These are phyloP conservation scores for Drosophila pectinifera DNA, from an alignment of 1,140 invertebrate genomes.

Conservation along the genomic window DNA sequence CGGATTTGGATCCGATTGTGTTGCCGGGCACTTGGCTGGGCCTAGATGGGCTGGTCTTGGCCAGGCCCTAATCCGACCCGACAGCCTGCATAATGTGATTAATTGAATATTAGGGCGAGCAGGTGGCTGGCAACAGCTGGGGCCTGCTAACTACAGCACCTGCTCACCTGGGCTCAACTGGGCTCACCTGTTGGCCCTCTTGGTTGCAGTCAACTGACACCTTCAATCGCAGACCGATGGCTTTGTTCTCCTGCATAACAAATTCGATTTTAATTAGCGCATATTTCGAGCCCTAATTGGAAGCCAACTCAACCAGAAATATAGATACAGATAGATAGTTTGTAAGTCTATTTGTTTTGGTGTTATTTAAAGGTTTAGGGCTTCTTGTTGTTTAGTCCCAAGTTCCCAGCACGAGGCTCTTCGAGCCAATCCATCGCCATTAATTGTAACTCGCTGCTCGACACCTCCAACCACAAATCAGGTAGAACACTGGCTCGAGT, in stretches of 20 bases:
- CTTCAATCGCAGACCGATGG: conserved; percentile 11
- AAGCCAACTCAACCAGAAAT: not conserved
- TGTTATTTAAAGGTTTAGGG: not conserved
- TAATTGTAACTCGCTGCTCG: not conserved
- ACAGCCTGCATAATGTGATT: conserved; percentile 65
- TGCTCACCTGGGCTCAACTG: not conserved
- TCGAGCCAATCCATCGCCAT: not conserved
- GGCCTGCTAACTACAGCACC: not conserved
- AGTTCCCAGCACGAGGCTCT: not conserved
- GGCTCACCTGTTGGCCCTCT: not conserved
- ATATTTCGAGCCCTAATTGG: conserved; percentile 28
- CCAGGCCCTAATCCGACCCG: conserved; percentile 26
- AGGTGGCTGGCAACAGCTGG: conserved; percentile 17
- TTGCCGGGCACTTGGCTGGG: not conserved
- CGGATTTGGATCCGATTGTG: conserved; percentile 7
- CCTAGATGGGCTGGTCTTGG: not conserved
- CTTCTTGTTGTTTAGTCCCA: not conserved
- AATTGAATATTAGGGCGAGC: conserved; percentile 37
- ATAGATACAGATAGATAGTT: not conserved
- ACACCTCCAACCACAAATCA: conserved; percentile 26
- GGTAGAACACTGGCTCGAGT: conserved; percentile 13
- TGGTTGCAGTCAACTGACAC: conserved; percentile 13
- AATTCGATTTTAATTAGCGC: conserved; percentile 54
- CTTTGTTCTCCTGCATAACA: conserved; percentile 22
- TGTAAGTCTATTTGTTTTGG: not conserved